phyloP scores from a whole-genome alignment of 2,888 invertebrate species.

The Mantis religiosa region DNA sequence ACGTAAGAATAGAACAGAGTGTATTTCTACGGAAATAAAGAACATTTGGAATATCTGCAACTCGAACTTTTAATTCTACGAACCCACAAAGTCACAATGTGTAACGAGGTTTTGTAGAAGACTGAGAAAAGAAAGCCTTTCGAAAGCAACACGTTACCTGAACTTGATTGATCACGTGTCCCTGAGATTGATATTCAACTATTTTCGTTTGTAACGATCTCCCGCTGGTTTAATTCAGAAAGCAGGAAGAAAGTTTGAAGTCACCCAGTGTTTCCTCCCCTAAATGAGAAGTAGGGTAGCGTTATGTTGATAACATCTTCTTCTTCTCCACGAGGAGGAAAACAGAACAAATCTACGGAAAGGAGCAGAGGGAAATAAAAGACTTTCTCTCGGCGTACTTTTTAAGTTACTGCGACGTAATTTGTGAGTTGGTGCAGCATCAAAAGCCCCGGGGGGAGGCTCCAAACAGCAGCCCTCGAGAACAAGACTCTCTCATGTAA shows the following conservation, averaged over 20 bases:
- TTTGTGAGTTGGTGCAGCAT: constrained; percentile 21
- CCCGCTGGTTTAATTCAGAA: neutral
- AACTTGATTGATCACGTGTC: too few species aligned
- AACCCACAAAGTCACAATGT: too few species aligned
- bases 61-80: too few species aligned
- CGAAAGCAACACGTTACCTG: too few species aligned
- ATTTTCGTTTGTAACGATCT: neutral
- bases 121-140: too few species aligned
- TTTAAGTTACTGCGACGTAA: constrained; percentile 20
- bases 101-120: too few species aligned
- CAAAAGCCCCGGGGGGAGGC: neutral
- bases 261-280: neutral
- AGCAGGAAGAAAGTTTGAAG: neutral
- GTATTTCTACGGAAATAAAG: too few species aligned
- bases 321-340: neutral
- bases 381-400: neutral
- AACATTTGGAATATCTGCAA: too few species aligned
- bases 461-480: neutral
- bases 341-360: neutral
- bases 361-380: neutral
- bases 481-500: neutral
- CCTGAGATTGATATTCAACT: too few species aligned
- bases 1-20: too few species aligned
- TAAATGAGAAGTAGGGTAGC: neutral
- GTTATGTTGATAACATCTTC: neutral